Evolutionary conservation across 2,113 vertebrate genomes (phyloP).

Genomic region (Pachypanchax playfairii): DNA sequence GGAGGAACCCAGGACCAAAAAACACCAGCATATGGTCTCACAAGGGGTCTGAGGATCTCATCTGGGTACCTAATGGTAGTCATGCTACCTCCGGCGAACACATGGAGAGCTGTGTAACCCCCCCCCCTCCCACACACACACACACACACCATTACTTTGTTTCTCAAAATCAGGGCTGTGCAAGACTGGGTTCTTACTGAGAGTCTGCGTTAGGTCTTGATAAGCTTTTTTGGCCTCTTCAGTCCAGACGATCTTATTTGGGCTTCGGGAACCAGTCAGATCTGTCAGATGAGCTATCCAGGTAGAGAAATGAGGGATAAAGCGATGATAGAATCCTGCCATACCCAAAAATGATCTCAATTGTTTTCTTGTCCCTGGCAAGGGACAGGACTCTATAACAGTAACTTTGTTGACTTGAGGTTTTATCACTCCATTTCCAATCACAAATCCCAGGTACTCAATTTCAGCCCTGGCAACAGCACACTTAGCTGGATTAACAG

Average conservation of each 20-base stretch:
- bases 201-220: not conserved
- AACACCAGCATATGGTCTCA: too few species aligned
- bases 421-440: not conserved
- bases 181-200: not conserved
- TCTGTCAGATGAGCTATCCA: not conserved
- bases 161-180: not conserved
- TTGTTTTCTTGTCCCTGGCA: constrained; percentile 5
- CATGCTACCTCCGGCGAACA: too few species aligned
- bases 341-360: not conserved
- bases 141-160: too few species aligned
- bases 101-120: too few species aligned
- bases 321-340: not conserved
- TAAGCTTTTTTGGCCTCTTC: not conserved
- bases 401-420: not conserved
- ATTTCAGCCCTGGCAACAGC: not conserved
- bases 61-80: too few species aligned
- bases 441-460: constrained; percentile 1
- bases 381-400: not conserved
- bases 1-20: too few species aligned
- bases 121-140: too few species aligned
- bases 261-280: not conserved
- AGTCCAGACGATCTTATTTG: not conserved
- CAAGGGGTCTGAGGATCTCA: too few species aligned
- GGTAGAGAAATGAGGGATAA: constrained; percentile 4
- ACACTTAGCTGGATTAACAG: constrained; percentile 2